A percentile compares a stretch with the other conserved stretches of the same genome.
Conservation (phyloP, 2,113 vertebrate species). For the Phaetusa simplex region DNA sequence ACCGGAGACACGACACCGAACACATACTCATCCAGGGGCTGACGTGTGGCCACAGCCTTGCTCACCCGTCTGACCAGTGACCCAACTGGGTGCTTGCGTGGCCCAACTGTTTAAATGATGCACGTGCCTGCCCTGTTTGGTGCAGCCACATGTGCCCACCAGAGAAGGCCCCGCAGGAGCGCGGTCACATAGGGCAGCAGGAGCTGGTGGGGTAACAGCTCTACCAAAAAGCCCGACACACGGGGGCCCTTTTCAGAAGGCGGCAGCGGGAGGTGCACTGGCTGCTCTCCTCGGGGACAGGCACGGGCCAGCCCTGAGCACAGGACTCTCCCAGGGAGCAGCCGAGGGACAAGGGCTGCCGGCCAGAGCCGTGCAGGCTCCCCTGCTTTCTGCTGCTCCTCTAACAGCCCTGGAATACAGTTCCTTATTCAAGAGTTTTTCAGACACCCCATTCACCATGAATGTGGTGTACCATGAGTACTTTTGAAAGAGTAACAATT, state of each 20-base stretch:
- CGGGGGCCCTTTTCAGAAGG: fast-evolving
- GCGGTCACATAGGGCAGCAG: background rate
- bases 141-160: background rate
- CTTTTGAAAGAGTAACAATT: background rate
- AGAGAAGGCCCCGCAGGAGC: background rate
- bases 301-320: background rate
- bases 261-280: background rate
- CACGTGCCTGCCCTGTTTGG: background rate
- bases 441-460: background rate
- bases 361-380: background rate
- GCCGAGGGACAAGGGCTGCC: background rate
- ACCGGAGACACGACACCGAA: background rate
- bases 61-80: background rate
- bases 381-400: background rate
- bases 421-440: background rate
- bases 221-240: background rate
- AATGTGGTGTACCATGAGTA: background rate
- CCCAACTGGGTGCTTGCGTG: no score
- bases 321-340: background rate
- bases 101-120: background rate
- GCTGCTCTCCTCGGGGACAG: fast-evolving
- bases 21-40: background rate
- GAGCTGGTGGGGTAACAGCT: background rate
- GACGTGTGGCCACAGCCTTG: background rate
- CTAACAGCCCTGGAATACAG: background rate